phyloP scores from a whole-genome alignment of 1,140 invertebrate genomes.

The Berghia stephanieae region DNA sequence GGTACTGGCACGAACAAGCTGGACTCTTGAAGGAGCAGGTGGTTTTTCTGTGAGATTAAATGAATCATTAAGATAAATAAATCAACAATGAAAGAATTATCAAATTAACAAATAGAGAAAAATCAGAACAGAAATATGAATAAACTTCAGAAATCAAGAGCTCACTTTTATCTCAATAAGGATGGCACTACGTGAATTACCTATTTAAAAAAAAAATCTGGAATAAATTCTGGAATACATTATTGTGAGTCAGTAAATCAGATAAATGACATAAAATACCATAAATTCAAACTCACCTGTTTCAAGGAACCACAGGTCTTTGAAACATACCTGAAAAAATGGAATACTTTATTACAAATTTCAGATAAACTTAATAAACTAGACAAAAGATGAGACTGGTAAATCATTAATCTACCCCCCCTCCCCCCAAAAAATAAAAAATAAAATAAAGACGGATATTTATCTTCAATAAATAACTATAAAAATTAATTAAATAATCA shows the following conservation, averaged over 20 bases:
- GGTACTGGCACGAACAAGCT: conserved; percentile 91
- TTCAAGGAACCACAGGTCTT: conserved; percentile 98
- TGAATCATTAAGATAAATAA: not conserved
- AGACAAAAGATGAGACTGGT: too few species aligned
- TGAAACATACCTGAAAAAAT: conserved; percentile 91
- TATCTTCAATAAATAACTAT: not conserved
- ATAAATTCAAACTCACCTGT: conserved; percentile 71
- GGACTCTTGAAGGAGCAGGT: conserved; percentile 85
- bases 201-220: not conserved
- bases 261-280: conserved; percentile 6
- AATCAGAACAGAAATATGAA: not conserved
- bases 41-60: conserved; percentile 76
- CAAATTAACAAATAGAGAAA: too few species aligned
- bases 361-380: too few species aligned
- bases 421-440: too few species aligned
- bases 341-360: too few species aligned
- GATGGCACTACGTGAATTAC: too few species aligned
- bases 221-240: too few species aligned
- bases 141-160: not conserved
- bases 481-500: not conserved
- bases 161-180: not conserved
- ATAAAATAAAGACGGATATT: conserved; percentile 6
- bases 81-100: too few species aligned
- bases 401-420: too few species aligned
- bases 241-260: not conserved